phyloP scores from a whole-genome alignment of 2,113 vertebrate species.

The Empidonax alnorum region DNA sequence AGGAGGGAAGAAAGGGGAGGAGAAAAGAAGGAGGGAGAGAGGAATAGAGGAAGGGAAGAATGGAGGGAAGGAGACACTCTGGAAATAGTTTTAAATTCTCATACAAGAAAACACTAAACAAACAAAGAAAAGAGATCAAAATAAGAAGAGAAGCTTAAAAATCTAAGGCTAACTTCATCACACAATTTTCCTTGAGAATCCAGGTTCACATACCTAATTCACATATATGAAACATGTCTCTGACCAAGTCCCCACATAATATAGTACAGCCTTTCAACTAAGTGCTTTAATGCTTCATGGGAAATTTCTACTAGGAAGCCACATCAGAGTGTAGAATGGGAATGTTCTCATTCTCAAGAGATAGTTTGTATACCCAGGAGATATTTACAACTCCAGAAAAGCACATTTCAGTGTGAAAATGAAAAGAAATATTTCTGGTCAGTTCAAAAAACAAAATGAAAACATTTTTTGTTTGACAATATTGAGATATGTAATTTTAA shows the following conservation, averaged over 20 bases:
- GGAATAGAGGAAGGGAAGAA: background rate
- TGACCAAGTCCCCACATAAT: background rate
- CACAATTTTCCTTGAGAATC: background rate
- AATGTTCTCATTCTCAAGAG: background rate
- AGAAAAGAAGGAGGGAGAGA: background rate
- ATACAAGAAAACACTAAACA: background rate
- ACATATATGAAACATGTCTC: background rate
- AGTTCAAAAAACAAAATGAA: background rate
- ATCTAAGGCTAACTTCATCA: background rate
- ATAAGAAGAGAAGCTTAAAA: background rate
- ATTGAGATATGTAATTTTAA: background rate
- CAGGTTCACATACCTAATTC: background rate
- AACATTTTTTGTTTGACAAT: background rate
- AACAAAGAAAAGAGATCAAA: background rate
- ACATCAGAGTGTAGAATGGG: background rate
- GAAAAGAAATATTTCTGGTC: background rate
- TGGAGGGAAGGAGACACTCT: background rate
- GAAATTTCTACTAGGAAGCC: background rate
- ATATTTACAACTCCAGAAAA: background rate
- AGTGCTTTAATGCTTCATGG: background rate
- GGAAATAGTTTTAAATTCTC: background rate
- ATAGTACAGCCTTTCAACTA: background rate
- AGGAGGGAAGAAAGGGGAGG: background rate
- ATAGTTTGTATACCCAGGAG: background rate
- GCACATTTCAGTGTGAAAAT: background rate